phyloP scores from a whole-genome alignment of 2,797 vertebrate species.

The Bovichtus diacanthus region DNA sequence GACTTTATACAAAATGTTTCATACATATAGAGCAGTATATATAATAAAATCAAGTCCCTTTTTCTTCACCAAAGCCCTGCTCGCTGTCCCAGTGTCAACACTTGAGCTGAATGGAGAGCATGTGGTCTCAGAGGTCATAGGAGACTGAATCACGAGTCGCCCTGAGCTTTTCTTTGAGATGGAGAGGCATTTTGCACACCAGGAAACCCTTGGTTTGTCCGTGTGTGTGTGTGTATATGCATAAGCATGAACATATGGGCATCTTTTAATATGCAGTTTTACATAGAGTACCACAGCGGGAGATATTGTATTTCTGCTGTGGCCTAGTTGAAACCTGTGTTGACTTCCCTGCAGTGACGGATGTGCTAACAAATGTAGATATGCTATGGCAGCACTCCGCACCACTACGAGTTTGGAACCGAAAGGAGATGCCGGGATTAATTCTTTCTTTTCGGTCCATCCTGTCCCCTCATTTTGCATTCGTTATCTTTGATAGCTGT shows the following conservation, averaged over 20 bases:
- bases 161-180: background rate
- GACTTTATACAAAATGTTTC: background rate
- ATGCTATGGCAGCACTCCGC: conserved; percentile 5
- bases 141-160: conserved; percentile 17
- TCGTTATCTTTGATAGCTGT: conserved; percentile 48
- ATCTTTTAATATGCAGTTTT: conserved; percentile 37
- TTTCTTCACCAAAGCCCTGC: background rate
- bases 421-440: background rate
- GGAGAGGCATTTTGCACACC: conserved; percentile 6
- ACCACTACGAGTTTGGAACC: background rate
- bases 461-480: conserved; percentile 28
- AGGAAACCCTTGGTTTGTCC: conserved; percentile 16
- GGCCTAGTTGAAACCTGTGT: conserved; percentile 12
- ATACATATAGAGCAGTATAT: background rate
- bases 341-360: conserved; percentile 36
- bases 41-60: background rate
- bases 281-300: conserved; percentile 27
- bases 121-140: background rate
- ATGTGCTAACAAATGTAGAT: conserved; percentile 37
- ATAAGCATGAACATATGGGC: conserved; percentile 29
- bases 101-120: background rate
- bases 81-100: background rate
- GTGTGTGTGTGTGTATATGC: conserved; percentile 1
- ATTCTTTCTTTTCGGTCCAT: conserved; percentile 21
- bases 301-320: background rate